Evolutionary conservation across 1,140 invertebrate species (phyloP), one percentile per base, ranked within the genome.

Genomic region (Delia radicum): DNA sequence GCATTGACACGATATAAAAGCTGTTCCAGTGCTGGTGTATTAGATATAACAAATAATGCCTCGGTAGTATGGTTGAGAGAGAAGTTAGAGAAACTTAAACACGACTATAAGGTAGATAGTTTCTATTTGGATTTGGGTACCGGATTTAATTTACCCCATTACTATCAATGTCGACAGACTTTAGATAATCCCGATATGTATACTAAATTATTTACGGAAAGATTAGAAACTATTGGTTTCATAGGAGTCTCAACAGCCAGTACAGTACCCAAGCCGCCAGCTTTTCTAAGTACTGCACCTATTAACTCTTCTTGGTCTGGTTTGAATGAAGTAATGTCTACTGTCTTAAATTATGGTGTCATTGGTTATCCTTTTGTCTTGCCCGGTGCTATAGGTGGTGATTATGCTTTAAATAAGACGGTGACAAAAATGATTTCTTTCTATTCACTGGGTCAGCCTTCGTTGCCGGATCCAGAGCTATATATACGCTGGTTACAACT

Each of bases 401-500:
- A 96, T 80, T 86, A 85, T 73, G 33, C 78, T 67, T 75, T 86
- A 8, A 72, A 83, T 27, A 77, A 80, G 75, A 77, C 83, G 18
- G 65, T 82, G 12, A 77, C 79, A 42, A 85, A 85, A 75, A 86
- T 86, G 82, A 76, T 84, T 2, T 82, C 81, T 0, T 86, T 84
- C 77, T 83, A 86, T 27, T 83, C 85, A 6, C 29, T 86, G 24
- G 80, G 75, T 0, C 82, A 84, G 55, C 83, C 85, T 8, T 78
- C 79, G 7, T 79, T 95, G 15, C 94, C 95, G 0, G 93, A 96
- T 73, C 90, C 91, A 78, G 95, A 99, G 82, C 87, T 99, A 7
- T 99, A 95, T 81, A 92, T 97, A 65, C 89, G 97, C 67, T 99
- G 97, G 97, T 85, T 98, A n/a, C 94, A 98, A 83, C 87, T 96